Evolutionary conservation across 2,888 invertebrate genomes (phyloP), one percentile per base, ranked within the genome.

Genomic region (Hetaerina titia): DNA sequence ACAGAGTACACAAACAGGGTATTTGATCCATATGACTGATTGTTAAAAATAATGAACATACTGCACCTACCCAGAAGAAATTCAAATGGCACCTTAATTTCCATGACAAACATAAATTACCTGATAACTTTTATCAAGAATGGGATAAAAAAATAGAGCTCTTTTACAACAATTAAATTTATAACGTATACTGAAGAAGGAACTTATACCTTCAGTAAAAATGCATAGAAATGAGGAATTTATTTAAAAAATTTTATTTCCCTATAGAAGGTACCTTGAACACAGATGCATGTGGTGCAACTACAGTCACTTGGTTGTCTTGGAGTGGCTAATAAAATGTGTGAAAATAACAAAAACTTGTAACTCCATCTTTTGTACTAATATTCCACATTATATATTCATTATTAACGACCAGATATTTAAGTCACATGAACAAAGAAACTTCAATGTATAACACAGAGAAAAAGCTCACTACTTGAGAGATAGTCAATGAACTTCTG

Each of bases 181-280:
- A 92, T 92, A 56, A 90, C 64, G 64, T 45, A 45, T 90, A 22
- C 69, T 92, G n/a, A 92, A 92, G 69, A 56, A 69, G 92, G 92
- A 92, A 92, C 92, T 92, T 92, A 92, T 92, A 90, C 56, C 92
- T 92, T 22, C 64, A 69, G 92, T 56, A 64, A 74, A 92, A 92
- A 92, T 92, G 92, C 92, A 74, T 69, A 92, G 64, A 31, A 63
- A 63, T 90, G 63, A 90, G 64, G 90, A 63, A 90, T 63, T 63
- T 63, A 22, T 22, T 31, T 64, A 63, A 31, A n/a, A 31, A 22
- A 64, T 63, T 25, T 90, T n/a, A 45, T 90, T 90, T 90, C 25
- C 90, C 64, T 64, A 19, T 64, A 90, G 90, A 90, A 90, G 31
- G 90, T 90, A 90, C 64, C 92, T 92, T 92, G 56, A 92, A 92